Percentiles rank a stretch among this genome's conserved stretches.
Evolutionary conservation across 2,113 vertebrate species (phyloP).

Genomic region (Macheiramphus alcinus): DNA sequence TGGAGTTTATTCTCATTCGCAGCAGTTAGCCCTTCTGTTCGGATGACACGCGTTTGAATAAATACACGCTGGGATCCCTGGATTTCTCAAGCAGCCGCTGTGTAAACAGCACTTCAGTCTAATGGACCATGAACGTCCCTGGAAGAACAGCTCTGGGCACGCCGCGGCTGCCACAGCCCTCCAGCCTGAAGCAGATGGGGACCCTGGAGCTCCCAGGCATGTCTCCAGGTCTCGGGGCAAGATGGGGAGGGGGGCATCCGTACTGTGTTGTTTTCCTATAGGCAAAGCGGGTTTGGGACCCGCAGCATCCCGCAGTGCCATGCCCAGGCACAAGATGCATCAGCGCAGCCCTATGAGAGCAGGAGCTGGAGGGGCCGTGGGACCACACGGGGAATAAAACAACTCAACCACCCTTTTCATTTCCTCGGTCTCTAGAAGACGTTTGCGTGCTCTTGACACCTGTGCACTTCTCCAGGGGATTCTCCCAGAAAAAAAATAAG

Average conservation of each 20-base stretch:
- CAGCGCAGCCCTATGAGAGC: accelerated
- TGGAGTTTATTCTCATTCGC: not conserved
- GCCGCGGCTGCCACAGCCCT: accelerated
- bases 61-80: accelerated
- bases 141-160: not conserved
- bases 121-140: not conserved
- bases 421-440: not conserved
- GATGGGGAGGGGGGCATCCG: accelerated
- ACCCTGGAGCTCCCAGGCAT: not conserved
- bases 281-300: accelerated
- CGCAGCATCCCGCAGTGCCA: accelerated
- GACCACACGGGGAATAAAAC: accelerated
- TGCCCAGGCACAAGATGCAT: not conserved
- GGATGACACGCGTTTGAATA: accelerated
- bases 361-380: not conserved
- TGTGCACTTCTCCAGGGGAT: not conserved
- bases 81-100: not conserved
- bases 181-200: not conserved
- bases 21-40: not conserved
- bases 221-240: accelerated
- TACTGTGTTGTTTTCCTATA: not conserved
- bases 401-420: not conserved
- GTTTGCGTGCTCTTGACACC: not conserved
- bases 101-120: not conserved
- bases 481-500: not conserved